Base-by-base conservation (phyloP, 2,888 invertebrate genomes). In the Bimastos eiseni region DNA sequence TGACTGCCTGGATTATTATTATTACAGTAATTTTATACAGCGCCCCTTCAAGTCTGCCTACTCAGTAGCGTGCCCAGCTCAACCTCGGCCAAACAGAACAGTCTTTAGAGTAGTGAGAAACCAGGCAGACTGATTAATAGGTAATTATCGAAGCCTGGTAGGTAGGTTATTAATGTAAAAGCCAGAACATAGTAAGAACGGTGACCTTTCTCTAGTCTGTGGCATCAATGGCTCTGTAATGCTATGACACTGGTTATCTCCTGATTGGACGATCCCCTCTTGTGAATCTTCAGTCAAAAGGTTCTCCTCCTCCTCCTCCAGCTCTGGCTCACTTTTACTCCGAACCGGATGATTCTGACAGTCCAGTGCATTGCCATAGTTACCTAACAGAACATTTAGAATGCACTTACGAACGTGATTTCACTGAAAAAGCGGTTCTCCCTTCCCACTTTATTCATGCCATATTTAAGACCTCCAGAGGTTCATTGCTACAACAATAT, bases 211-310 rank as follows among this genome's bases (percentile, higher is more conserved):
- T 93, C 96, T 96, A 0, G 97, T 97, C 94, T 96, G 96, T 0
- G 97, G 97, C 93, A 97, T 97, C 38, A 96, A 95, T 0, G 97
- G 96, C 0, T 96, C 95, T 0, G 98, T 98, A 8, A 90, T 91
- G 49, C 92, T 93, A 36, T 91, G 91, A 91, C 92, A 93, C 89
- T 93, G 92, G 36, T 6, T 36, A 21, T 90, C 91, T 3, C n/a
- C 41, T 6, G 83, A 17, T 83, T 83, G 44, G 41, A n/a, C n/a
- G n/a, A 34, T 86, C 49, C 84, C 44, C 30, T 89, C 86, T n/a
- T 89, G 90, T 36, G 90, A 90, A 8, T 93, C 91, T 19, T 83
- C 91, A 83, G 36, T 1, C 83, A 90, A 38, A n/a, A 90, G 91
- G 5, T 93, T 92, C 19, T 92, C 93, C 13, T 92, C 92, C 11